These are phyloP conservation scores for Dasyornis broadbenti DNA, from an alignment of 2,113 vertebrate species.

Conservation along the genomic window DNA sequence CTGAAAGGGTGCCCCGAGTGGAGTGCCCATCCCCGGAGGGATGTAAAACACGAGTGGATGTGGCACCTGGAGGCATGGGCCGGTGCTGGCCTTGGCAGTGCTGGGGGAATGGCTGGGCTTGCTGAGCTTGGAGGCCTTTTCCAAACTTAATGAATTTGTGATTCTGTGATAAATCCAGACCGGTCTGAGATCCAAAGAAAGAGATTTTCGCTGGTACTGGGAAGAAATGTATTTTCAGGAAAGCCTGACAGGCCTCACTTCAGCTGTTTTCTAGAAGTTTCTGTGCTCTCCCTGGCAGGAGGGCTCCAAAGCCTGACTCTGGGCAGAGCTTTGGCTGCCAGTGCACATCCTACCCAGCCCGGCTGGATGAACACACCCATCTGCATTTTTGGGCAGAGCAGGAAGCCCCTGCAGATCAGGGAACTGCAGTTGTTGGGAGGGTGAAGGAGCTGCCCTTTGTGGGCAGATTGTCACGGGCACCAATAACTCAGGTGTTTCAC, in stretches of 20 bases:
- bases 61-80: not conserved
- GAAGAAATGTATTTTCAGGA: not conserved
- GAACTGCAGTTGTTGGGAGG: too few species aligned
- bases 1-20: not conserved
- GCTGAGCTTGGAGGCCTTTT: not conserved
- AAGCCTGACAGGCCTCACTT: not conserved
- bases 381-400: not conserved
- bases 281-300: not conserved
- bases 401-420: too few species aligned
- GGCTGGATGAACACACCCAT: not conserved
- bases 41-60: not conserved
- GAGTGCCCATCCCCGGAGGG: not conserved
- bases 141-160: not conserved
- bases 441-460: not conserved
- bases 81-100: not conserved
- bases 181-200: not conserved
- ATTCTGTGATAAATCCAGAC: not conserved
- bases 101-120: not conserved
- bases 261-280: too few species aligned
- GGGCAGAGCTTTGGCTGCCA: not conserved
- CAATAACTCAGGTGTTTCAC: not conserved
- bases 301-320: not conserved
- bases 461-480: not conserved
- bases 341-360: not conserved
- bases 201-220: not conserved